phyloP scores from a whole-genome alignment of 2,113 vertebrate species.

The Carassius gibelio region DNA sequence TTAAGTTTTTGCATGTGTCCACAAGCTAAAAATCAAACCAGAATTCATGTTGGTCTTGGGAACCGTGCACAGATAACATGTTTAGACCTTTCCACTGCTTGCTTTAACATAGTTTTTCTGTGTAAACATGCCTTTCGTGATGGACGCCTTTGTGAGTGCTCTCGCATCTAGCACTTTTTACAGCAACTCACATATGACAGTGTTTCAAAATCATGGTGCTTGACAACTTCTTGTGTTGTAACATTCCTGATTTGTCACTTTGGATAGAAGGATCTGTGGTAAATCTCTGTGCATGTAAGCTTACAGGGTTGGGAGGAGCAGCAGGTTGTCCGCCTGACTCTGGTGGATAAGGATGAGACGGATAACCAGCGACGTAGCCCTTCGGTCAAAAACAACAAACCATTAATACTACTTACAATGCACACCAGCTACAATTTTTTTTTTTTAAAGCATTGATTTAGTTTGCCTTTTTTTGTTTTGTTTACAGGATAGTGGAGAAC shows the following conservation, averaged over 20 bases:
- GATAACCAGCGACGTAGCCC: background rate
- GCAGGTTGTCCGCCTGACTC: constrained; percentile 53
- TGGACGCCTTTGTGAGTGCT: background rate
- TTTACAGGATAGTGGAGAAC: background rate
- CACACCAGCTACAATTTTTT: background rate
- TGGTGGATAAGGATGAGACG: constrained; percentile 37
- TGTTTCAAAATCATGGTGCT: background rate
- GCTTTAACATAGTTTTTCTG: background rate
- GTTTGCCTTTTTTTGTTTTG: too few relatives aligned
- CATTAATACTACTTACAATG: background rate
- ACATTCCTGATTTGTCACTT: background rate
- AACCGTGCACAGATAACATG: background rate
- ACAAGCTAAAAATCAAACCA: background rate
- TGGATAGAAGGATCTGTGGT: background rate
- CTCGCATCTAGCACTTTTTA: background rate
- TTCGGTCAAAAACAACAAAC: background rate
- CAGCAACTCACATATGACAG: too few relatives aligned
- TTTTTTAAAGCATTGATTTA: background rate
- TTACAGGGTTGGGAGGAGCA: constrained; percentile 55
- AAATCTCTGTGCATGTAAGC: constrained; percentile 27
- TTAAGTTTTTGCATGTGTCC: background rate
- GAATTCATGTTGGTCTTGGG: background rate
- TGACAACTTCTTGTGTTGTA: background rate
- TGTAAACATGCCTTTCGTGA: too few relatives aligned
- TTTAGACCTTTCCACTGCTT: background rate